Conservation (phyloP, 2,113 vertebrate genomes). For the Gymnocephalus cernua region DNA sequence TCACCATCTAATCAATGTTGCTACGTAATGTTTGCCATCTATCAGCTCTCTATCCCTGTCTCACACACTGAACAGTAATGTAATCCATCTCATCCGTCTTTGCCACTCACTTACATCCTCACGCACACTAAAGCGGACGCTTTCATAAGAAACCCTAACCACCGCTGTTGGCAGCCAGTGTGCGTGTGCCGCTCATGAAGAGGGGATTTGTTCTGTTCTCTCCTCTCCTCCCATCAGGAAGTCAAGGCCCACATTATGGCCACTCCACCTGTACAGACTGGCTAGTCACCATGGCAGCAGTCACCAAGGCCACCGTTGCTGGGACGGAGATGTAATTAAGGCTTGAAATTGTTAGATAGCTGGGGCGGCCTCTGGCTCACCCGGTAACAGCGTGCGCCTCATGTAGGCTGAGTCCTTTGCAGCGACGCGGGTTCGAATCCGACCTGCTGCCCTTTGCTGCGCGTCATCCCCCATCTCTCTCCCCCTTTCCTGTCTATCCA, state of each 20-base stretch:
- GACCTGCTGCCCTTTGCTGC: too few species aligned
- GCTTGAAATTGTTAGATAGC: conserved; percentile 76
- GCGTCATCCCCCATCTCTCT: too few species aligned
- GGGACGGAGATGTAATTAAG: conserved; percentile 79
- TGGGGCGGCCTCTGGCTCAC: too few species aligned
- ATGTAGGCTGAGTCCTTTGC: too few species aligned
- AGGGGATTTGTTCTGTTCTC: conserved; percentile 75
- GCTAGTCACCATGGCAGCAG: conserved; percentile 81
- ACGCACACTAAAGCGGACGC: conserved; percentile 54
- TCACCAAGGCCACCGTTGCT: conserved; percentile 78
- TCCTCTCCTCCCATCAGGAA: conserved; percentile 75
- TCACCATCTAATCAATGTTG: conserved; percentile 44
- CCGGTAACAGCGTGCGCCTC: too few species aligned
- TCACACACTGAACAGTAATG: conserved; percentile 48
- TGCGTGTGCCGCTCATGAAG: conserved; percentile 67
- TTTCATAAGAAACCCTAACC: conserved; percentile 67
- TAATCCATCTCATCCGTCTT: conserved; percentile 69
- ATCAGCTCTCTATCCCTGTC: conserved; percentile 47
- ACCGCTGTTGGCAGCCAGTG: conserved; percentile 59
- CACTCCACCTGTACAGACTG: conserved; percentile 84
- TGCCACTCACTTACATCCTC: conserved; percentile 56
- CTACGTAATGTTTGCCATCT: conserved; percentile 50
- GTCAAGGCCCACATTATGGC: conserved; percentile 73
- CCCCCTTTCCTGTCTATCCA: too few species aligned
- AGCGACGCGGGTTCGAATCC: too few species aligned